phyloP scores from a whole-genome alignment of 2,113 vertebrate species.

The Aegotheles bennettii region DNA sequence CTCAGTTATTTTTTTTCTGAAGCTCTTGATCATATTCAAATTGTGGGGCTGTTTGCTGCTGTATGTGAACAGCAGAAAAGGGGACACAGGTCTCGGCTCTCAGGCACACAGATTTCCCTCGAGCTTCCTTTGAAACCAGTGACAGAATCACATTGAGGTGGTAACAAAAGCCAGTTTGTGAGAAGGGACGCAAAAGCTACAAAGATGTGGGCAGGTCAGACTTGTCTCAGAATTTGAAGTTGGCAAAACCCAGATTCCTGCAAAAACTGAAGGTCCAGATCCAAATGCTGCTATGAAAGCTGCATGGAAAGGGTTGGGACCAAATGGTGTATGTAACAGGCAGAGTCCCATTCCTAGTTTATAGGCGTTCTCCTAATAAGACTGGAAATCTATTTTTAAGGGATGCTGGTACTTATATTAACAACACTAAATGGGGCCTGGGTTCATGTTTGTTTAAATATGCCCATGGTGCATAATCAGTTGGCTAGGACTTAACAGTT shows the following conservation, averaged over 20 bases:
- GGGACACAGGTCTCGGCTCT: neutral
- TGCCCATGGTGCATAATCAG: neutral
- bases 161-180: neutral
- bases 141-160: neutral
- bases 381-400: neutral
- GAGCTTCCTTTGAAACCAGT: neutral
- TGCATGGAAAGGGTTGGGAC: neutral
- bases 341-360: fast-evolving
- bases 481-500: neutral
- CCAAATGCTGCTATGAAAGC: neutral
- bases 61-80: neutral
- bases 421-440: neutral
- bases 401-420: neutral
- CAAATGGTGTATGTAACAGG: fast-evolving
- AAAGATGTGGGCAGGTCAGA: neutral
- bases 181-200: fast-evolving
- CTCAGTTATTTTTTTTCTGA: neutral
- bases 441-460: neutral
- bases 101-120: neutral
- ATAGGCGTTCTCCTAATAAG: neutral
- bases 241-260: neutral
- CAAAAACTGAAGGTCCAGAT: neutral
- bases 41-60: neutral
- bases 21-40: neutral
- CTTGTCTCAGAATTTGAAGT: neutral